Conservation (phyloP, 2,888 invertebrate genomes). For the Helicoverpa assulta region DNA sequence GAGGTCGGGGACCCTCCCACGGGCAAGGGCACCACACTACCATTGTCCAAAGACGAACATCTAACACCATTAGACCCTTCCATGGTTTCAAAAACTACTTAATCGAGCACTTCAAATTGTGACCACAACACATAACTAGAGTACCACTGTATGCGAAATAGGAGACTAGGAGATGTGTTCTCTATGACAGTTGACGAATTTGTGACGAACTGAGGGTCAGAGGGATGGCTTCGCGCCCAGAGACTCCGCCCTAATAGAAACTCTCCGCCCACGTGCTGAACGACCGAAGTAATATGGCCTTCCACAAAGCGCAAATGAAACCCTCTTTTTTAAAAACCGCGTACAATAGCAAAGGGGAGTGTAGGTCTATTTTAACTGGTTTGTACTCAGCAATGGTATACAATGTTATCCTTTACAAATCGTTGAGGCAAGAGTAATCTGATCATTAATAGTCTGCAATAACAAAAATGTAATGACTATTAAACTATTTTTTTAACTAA, state of each 20-base stretch:
- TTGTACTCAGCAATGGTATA: slow-evolving; percentile 17
- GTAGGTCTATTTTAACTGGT: slow-evolving; percentile 27
- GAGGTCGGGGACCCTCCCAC: slow-evolving; percentile 83
- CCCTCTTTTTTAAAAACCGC: not conserved
- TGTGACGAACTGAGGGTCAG: slow-evolving; percentile 53
- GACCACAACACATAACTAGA: slow-evolving; percentile 27
- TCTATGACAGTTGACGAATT: slow-evolving; percentile 35
- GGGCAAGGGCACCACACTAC: slow-evolving; percentile 64
- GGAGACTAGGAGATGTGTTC: slow-evolving; percentile 27
- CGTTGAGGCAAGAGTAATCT: not conserved
- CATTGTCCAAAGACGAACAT: slow-evolving; percentile 66
- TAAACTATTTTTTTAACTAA: too few relatives aligned
- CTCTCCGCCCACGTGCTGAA: slow-evolving; percentile 50
- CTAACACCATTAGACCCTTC: slow-evolving; percentile 70
- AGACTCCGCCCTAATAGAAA: slow-evolving; percentile 63
- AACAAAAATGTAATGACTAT: too few relatives aligned
- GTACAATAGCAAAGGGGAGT: slow-evolving; percentile 2
- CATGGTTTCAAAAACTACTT: slow-evolving; percentile 63
- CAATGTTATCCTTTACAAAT: slow-evolving; percentile 14
- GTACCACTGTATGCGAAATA: not conserved
- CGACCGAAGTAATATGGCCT: slow-evolving; percentile 38
- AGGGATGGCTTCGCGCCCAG: slow-evolving; percentile 60
- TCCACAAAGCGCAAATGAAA: not conserved
- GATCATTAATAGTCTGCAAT: not conserved
- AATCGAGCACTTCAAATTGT: slow-evolving; percentile 48